A percentile compares a stretch with the other conserved stretches of the same genome.
phyloP scores from a whole-genome alignment of 2,113 vertebrate genomes.

The Mormyrus iriodes region DNA sequence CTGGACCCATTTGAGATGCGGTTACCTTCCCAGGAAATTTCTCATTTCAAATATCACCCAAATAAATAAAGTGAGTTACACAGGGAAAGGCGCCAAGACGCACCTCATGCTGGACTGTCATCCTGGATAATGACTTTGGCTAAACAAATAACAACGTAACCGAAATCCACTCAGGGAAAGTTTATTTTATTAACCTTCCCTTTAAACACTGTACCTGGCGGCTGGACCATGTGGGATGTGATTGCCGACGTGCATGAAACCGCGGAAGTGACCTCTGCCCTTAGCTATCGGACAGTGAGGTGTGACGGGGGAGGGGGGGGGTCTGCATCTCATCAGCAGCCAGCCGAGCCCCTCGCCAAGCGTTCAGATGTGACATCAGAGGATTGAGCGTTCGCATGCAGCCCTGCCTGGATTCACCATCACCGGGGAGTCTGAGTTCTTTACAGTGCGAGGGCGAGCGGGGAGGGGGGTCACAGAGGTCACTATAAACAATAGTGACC shows the following conservation, averaged over 20 bases:
- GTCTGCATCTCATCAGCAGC: conserved; percentile 10
- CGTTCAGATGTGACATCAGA: neutral
- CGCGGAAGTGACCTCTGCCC: neutral
- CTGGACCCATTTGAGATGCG: neutral
- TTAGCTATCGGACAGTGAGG: neutral
- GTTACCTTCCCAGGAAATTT: neutral
- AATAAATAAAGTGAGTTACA: neutral
- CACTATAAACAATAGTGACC: neutral
- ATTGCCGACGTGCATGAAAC: neutral
- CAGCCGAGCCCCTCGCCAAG: neutral
- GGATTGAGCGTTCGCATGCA: neutral
- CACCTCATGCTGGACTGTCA: neutral
- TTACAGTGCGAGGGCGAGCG: neutral
- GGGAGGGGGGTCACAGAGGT: neutral
- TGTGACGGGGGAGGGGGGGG: conserved; percentile 5
- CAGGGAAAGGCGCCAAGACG: neutral
- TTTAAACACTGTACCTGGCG: neutral
- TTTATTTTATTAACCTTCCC: neutral
- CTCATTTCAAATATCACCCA: neutral
- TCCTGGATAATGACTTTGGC: neutral
- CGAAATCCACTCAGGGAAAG: neutral
- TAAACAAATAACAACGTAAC: neutral
- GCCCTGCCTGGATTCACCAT: neutral
- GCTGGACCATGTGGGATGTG: neutral
- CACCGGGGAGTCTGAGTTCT: neutral